Evolutionary conservation across 2,797 vertebrate species (phyloP).

Genomic region (Helarctos malayanus): DNA sequence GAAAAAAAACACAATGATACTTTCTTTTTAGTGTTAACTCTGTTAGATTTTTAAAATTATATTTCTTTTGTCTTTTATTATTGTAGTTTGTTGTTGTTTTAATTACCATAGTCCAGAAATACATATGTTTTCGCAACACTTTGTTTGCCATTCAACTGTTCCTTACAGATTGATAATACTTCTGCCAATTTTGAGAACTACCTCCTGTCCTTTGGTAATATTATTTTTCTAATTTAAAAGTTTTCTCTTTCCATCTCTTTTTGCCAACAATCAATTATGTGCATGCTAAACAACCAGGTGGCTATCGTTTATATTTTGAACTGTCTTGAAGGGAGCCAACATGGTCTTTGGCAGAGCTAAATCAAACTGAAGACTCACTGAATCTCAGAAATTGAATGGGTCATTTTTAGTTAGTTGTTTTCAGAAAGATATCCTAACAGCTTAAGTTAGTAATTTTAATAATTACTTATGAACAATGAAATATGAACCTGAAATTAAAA

Average conservation of each 20-base stretch:
- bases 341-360: constrained; percentile 13
- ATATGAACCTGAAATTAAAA: background rate
- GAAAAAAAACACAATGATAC: background rate
- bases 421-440: background rate
- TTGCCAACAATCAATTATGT: constrained; percentile 59
- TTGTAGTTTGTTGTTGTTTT: background rate
- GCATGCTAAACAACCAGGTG: constrained; percentile 15
- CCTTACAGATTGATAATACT: background rate
- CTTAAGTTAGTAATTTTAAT: background rate
- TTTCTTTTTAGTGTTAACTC: background rate
- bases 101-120: background rate
- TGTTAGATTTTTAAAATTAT: background rate
- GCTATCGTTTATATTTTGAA: constrained; percentile 46
- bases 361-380: background rate
- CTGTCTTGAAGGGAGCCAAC: background rate
- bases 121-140: background rate
- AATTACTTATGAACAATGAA: background rate
- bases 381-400: background rate
- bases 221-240: constrained; percentile 37
- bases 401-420: constrained; percentile 40
- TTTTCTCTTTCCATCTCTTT: background rate
- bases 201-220: background rate
- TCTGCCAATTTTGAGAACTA: background rate
- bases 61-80: background rate
- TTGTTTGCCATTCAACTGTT: background rate